phyloP scores from a whole-genome alignment of 1,140 invertebrate species.

The Euura saliciscinereae region DNA sequence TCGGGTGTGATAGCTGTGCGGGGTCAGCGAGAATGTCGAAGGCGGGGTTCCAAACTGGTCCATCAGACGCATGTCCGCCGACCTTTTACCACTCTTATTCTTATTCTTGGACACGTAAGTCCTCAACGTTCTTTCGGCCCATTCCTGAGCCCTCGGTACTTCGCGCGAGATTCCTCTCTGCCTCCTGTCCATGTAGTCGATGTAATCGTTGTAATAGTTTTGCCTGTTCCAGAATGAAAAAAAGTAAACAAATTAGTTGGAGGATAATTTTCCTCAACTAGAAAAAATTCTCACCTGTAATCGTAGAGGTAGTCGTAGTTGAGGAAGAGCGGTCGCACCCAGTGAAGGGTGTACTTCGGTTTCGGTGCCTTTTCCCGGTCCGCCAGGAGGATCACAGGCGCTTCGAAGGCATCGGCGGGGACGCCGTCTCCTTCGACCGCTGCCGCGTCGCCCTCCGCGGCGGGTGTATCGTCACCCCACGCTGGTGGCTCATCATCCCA shows the following conservation, averaged over 20 bases:
- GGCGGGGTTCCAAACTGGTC: slow-evolving; percentile 23
- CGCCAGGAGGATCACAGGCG: neutral
- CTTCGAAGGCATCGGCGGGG: slow-evolving; percentile 14
- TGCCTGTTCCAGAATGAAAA: slow-evolving; percentile 48
- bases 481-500: slow-evolving; percentile 50
- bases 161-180: slow-evolving; percentile 72
- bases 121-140: slow-evolving; percentile 78
- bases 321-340: slow-evolving; percentile 78
- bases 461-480: slow-evolving; percentile 48
- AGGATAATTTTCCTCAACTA: neutral
- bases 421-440: slow-evolving; percentile 30
- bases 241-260: neutral
- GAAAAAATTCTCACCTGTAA: slow-evolving; percentile 61
- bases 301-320: slow-evolving; percentile 84
- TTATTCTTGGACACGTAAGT: slow-evolving; percentile 65
- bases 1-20: slow-evolving; percentile 57
- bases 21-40: slow-evolving; percentile 33
- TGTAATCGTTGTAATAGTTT: slow-evolving; percentile 85
- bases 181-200: slow-evolving; percentile 79
- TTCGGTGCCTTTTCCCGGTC: slow-evolving; percentile 39
- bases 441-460: slow-evolving; percentile 48
- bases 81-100: slow-evolving; percentile 45
- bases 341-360: slow-evolving; percentile 68
- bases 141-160: slow-evolving; percentile 76
- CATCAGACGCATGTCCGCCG: slow-evolving; percentile 52